Evolutionary conservation across 2,888 invertebrate species (phyloP).

Genomic region (Philonicus albiceps): DNA sequence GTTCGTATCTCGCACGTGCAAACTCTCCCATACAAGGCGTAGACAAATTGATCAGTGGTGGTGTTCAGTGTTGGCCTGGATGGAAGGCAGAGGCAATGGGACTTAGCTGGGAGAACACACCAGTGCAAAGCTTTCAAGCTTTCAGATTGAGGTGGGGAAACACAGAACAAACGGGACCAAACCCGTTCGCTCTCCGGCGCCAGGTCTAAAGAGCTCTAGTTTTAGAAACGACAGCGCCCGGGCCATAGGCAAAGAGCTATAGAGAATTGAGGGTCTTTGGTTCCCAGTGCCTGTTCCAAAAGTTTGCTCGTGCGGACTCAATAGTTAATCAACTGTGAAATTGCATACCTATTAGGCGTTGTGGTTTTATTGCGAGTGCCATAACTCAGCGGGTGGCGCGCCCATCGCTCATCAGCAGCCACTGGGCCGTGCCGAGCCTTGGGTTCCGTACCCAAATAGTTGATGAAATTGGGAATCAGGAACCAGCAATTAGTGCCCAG

Average conservation of each 20-base stretch:
- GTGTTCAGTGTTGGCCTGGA: background rate
- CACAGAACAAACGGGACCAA: background rate
- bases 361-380: background rate
- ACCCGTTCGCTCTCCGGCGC: background rate
- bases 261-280: background rate
- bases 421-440: background rate
- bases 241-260: background rate
- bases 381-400: background rate
- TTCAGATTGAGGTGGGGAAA: background rate
- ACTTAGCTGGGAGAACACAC: background rate
- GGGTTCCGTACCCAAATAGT: background rate
- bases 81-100: background rate
- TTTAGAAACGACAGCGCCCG: slow-evolving; percentile 16
- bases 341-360: slow-evolving; percentile 14
- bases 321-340: slow-evolving; percentile 19
- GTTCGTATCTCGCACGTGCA: background rate
- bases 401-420: background rate
- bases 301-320: background rate
- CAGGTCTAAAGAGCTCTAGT: slow-evolving; percentile 1
- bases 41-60: background rate
- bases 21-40: background rate
- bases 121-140: background rate
- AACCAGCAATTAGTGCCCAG: background rate
- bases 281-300: background rate
- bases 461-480: background rate